phyloP scores from a whole-genome alignment of 92 coral and sea anemone genomes.

The Parazoanthus atlanticus region DNA sequence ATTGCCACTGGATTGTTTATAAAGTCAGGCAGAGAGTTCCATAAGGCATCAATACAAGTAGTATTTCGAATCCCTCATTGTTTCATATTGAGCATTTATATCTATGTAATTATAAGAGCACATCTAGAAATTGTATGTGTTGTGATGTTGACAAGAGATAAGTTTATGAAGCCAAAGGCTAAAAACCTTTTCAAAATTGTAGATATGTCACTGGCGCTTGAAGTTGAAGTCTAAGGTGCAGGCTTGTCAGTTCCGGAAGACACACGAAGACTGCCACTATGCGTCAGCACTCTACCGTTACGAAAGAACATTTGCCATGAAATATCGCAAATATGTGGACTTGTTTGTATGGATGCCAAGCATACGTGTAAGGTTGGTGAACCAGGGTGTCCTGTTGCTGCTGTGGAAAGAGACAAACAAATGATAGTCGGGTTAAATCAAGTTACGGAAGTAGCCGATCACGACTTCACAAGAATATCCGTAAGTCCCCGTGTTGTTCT shows the following conservation, averaged over 20 bases:
- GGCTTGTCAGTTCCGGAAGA: constrained; percentile 50
- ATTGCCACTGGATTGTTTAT: no score
- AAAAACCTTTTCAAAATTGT: background rate
- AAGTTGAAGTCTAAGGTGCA: constrained; percentile 60
- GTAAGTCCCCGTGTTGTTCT: constrained; percentile 41
- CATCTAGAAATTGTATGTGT: no score
- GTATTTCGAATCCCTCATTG: no score
- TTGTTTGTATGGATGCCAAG: constrained; percentile 64
- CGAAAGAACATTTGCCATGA: constrained; percentile 45
- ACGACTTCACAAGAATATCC: constrained; percentile 62
- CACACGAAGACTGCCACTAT: constrained; percentile 55
- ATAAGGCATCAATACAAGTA: no score
- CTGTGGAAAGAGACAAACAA: constrained; percentile 61
- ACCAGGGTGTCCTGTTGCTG: constrained; percentile 62
- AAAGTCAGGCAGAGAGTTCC: no score
- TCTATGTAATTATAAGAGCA: no score
- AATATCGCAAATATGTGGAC: constrained; percentile 43
- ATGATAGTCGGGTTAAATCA: constrained; percentile 58
- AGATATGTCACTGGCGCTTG: constrained; percentile 39
- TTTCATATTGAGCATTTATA: no score
- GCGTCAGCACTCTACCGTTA: constrained; percentile 55
- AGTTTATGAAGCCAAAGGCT: no score
- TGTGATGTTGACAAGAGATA: no score
- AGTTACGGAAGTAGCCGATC: constrained; percentile 59
- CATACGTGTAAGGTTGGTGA: constrained; percentile 65